Evolutionary conservation across 2,797 vertebrate genomes (phyloP).

Genomic region (Acrossocheilus wenchowensis): DNA sequence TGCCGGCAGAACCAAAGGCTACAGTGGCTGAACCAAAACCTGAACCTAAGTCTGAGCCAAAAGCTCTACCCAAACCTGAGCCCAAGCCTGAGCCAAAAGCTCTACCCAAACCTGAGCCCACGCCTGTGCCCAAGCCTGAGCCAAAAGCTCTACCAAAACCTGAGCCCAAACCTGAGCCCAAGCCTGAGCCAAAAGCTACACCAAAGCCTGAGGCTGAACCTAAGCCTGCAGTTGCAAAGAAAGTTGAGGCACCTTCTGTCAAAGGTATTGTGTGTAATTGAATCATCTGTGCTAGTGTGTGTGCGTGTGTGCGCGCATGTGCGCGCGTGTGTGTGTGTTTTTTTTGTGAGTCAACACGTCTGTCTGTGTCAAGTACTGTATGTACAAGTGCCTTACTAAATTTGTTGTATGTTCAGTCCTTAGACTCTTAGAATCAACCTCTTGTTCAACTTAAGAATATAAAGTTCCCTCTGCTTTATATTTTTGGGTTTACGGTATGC

Average conservation of each 20-base stretch:
- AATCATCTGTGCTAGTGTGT: slow-evolving; percentile 18
- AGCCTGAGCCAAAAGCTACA: slow-evolving; percentile 8
- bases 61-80: slow-evolving; percentile 44
- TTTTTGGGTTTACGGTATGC: slow-evolving; percentile 14
- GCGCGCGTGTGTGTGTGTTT: slow-evolving; percentile 20
- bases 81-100: slow-evolving; percentile 42
- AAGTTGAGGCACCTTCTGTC: slow-evolving; percentile 67
- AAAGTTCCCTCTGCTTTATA: slow-evolving; percentile 12
- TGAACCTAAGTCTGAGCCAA: slow-evolving; percentile 56
- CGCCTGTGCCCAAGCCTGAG: slow-evolving; percentile 19
- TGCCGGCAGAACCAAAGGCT: slow-evolving; percentile 32
- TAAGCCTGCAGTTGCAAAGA: slow-evolving; percentile 62
- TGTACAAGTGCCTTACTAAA: slow-evolving; percentile 12
- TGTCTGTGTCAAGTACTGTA: slow-evolving; percentile 38
- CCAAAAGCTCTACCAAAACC: slow-evolving; percentile 15
- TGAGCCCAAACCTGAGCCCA: slow-evolving; percentile 3
- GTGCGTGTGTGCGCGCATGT: too few relatives aligned
- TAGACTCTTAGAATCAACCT: slow-evolving; percentile 10
- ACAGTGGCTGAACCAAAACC: slow-evolving; percentile 14
- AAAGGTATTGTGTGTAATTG: slow-evolving; percentile 78
- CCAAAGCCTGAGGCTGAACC: slow-evolving; percentile 43
- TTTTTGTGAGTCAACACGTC: slow-evolving; percentile 22
- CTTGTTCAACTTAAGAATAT: slow-evolving; percentile 4
- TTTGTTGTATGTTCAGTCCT: slow-evolving; percentile 34
- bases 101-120: background rate